Evolutionary conservation across 2,888 invertebrate genomes (phyloP), one percentile per base, ranked within the genome.

Genomic region (Synanthedon tipuliformis): DNA sequence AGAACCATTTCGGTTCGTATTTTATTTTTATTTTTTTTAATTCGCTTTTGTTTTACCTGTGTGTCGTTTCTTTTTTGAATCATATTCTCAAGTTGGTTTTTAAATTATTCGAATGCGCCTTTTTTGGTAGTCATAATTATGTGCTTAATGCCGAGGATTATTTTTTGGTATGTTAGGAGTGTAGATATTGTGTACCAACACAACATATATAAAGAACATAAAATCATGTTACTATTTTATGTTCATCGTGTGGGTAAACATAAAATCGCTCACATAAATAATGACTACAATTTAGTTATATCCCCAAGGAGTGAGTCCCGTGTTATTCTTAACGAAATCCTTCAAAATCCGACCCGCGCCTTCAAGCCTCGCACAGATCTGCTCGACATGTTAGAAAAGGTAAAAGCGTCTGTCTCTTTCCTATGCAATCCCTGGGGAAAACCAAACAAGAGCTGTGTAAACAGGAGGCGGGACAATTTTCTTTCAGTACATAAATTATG

Each of bases 401-500:
- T 71, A 40, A 61, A 59, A 59, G 59, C 60, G 62, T 61, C 55
- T 55, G 56, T 59, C 58, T 57, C 61, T 61, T 70, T 68, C 63
- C 68, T 34, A 62, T 64, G 64, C 69, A 67, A 66, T 73, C 71
- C 73, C 75, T 59, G 64, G 63, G 73, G 71, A 75, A 79, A 76
- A 78, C 78, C 78, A 77, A 45, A 77, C 78, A 78, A 66, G 63
- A 56, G 52, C 64, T 66, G 65, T 68, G 68, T 72, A 77, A 76
- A 76, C 71, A 71, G 66, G 71, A 73, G 67, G 61, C 52, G 23
- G 60, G 65, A 64, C 58, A 68, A 73, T 74, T 72, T 75, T 75
- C 80, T 75, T 65, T 66, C 64, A 59, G 60, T 64, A 66, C 67
- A 69, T 81, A 81, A 78, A 80, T 79, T 80, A 81, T 83, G 74